These are phyloP conservation scores for Hyaena hyaena DNA, from an alignment of 2,113 vertebrate species.

Conservation along the genomic window DNA sequence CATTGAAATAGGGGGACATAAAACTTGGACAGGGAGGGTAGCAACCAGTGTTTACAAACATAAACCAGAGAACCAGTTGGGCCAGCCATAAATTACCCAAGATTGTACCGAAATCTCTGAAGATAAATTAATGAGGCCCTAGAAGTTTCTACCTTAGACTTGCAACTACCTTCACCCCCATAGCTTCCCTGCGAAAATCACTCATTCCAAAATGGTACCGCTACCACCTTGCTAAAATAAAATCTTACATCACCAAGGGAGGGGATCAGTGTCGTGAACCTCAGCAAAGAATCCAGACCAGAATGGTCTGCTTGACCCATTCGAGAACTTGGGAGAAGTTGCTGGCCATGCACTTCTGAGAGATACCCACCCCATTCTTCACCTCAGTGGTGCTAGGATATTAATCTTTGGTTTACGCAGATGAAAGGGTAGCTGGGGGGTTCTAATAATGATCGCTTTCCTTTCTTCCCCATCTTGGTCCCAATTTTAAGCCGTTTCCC, in stretches of 20 bases:
- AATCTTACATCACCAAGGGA: not conserved
- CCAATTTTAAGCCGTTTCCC: not conserved
- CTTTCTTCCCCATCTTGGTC: not conserved
- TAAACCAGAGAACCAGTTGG: conserved; percentile 82
- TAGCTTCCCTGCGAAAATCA: not conserved
- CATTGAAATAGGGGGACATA: conserved; percentile 74
- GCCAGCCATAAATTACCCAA: conserved; percentile 81
- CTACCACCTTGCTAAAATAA: not conserved
- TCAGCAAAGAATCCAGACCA: not conserved
- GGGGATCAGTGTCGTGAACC: not conserved
- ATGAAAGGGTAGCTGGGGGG: not conserved
- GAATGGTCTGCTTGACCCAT: not conserved
- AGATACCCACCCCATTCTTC: fast-evolving
- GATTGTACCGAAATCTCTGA: conserved; percentile 58
- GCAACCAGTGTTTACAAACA: conserved; percentile 93
- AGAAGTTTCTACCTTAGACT: not conserved
- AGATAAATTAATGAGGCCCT: conserved; percentile 69
- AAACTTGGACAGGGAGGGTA: conserved; percentile 82
- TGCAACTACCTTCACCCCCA: not conserved
- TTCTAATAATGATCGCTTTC: not conserved
- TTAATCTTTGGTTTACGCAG: not conserved
- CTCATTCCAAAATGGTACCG: conserved; percentile 59
- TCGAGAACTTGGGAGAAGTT: conserved; percentile 19
- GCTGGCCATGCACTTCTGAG: not conserved
- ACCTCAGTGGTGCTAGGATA: not conserved